Evolutionary conservation across 2,797 vertebrate genomes (phyloP).

Genomic region (Zalophus californianus): DNA sequence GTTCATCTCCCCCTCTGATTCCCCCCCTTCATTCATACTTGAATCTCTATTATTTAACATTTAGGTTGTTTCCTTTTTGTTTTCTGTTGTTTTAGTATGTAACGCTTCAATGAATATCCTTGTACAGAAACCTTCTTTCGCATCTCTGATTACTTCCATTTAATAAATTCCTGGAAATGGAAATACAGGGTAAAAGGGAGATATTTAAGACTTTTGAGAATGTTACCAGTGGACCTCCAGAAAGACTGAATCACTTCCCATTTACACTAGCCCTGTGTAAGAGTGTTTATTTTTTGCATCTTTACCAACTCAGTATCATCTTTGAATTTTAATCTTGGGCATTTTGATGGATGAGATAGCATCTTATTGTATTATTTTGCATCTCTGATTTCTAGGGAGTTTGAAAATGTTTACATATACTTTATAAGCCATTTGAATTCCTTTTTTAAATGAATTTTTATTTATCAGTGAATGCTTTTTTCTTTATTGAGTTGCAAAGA

Average conservation of each 20-base stretch:
- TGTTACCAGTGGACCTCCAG: neutral
- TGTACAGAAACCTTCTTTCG: neutral
- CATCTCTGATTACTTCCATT: neutral
- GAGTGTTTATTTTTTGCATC: neutral
- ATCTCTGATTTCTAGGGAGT: neutral
- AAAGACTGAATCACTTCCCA: neutral
- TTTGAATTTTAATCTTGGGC: neutral
- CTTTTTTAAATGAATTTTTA: neutral
- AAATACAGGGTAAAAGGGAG: neutral
- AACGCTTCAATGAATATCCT: neutral
- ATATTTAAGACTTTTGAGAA: neutral
- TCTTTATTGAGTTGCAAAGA: neutral
- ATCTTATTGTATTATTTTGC: neutral
- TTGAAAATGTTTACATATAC: neutral
- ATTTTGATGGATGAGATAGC: neutral
- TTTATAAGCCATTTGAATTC: neutral
- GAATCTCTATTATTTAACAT: neutral
- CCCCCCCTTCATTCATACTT: neutral
- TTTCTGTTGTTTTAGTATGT: constrained; percentile 10
- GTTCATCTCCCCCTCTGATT: too few species aligned
- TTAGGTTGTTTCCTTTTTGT: neutral
- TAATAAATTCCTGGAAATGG: neutral
- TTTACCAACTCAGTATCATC: neutral
- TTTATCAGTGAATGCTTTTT: neutral
- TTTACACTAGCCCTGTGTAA: neutral